Base-by-base conservation (phyloP, 2,797 vertebrate species). In the Halcyon chelicuti region DNA sequence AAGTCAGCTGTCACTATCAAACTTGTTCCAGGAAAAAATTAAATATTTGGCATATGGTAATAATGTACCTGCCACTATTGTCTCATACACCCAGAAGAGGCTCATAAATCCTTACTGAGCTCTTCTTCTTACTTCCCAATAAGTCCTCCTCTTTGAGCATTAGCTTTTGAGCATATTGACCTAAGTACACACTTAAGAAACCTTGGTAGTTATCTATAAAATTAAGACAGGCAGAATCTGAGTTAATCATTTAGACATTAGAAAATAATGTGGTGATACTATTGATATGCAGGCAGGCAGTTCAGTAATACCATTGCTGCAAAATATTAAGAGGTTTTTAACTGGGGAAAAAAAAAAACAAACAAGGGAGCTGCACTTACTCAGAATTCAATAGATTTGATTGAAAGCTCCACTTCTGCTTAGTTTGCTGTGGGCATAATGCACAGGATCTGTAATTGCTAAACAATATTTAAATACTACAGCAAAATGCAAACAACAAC, bases 1-100 rank as follows among this genome's bases (percentile, higher is more conserved):
- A 94, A 95, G 54, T 86, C 85, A 94, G 35, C 79, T 94, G 70
- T 86, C 85, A 72, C 66, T 88, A 84, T 75, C 42, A 84, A 92
- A 90, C 29, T 90, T 86, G 70, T 78, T 93, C 67, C 70, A 84
- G 47, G 2, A 81, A 84, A 91, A 94, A 74, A 91, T 47, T 39
- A 91, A 88, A n/a, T 90, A 72, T 80, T 86, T 88, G 79, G 58
- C 3, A 0, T 81, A 71, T 84, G 76, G 55, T 84, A 90, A 76
- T 86, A 72, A 74, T 0, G 0, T 86, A 81, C 37, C 76, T 84
- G 55, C 81, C 91, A 62, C 55, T 75, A 26, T 39, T 83, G 62
- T 70, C 63, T 73, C 46, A 92, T 58, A 61, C 60, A 62, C 14
- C 68, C 81, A 58, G 86, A 70, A 71, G 14, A 60, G 49, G 18